Evolutionary conservation across 1,140 invertebrate genomes (phyloP), one percentile per base, ranked within the genome.

Genomic region (Solenopsis fugax): DNA sequence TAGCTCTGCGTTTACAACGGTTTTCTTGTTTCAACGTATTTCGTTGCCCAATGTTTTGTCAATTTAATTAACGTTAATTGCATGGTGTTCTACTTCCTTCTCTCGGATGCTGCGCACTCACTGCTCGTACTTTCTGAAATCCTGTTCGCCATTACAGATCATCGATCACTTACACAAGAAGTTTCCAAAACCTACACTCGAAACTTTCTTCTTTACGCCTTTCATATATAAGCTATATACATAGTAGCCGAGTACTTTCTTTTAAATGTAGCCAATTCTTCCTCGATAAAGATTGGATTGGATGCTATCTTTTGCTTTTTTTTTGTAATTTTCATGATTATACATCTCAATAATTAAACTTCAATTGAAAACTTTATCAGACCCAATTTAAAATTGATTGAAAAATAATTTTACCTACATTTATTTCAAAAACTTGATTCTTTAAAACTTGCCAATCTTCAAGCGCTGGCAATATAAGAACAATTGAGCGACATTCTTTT

Each of bases 41-140:
- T 41, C 12, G 45, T 58, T 62, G 16, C 29, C 16, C n/a, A 80
- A 45, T 64, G 72, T 86, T 90, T 90, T 72, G 52, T 87, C 13
- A 78, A 88, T 87, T 91, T 90, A 90, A 90, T 90, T 90, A 90
- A 90, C 82, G 77, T 64, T 87, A 73, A 91, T 91, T 90, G 77
- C 85, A 88, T 50, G 82, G 52, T 84, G 77, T 86, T 91, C 82
- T 29, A 88, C 76, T 90, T 88, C 37, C 69, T 75, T 75, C 58
- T 86, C 88, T 78, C 45, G 50, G 67, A 67, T 41, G 81, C 54
- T 84, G 85, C 65, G n/a, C 64, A 52, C 73, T 48, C 73, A 13
- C 56, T 34, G 71, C 60, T 60, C 62, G 69, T 69, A 60, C 72
- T 81, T 90, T 77, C 37, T 56, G 13, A 84, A 34, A 71, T 73